Evolutionary conservation across 2,113 vertebrate genomes (phyloP), one percentile per base, ranked within the genome.

Genomic region (Notothenia coriiceps): DNA sequence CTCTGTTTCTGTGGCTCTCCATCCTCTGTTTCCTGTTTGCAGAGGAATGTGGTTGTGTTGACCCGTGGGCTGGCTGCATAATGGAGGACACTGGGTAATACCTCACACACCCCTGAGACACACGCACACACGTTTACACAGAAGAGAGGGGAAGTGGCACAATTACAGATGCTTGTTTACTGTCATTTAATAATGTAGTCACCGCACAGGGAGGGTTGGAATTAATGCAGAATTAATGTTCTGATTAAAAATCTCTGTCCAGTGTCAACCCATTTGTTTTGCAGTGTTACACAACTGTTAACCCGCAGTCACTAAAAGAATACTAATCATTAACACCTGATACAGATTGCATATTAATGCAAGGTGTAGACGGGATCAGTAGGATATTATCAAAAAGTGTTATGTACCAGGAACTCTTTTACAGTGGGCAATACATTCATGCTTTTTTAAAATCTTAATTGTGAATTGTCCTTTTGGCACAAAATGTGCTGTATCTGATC

Each of bases 31-130:
- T 52, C 63, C 75, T 70, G 77, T 75, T 80, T 90, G 20, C 93
- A 96, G 94, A 96, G 96, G 97, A 98, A 90, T 98, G 97, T 84
- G 95, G 96, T 87, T 98, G 97, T 91, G 89, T 90, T 83, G 96
- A 96, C 77, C 95, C 94, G 56, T 98, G 96, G 96, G 94, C 91
- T 40, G 97, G 97, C 87, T 98, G 97, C 94, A 96, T 98, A 88
- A 98, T 98, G 97, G 97, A 98, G 86, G 97, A 98, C 91, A 98
- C 96, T 0, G 97, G 97, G 97, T 98, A 96, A 89, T 83, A 88
- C 71, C 64, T 40, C 68, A 64, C 43, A 70, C 43, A 47, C 22
- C 14, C 13, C 65, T n/a, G 2, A 47, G 0, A 79, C 52, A 75
- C 73, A 63, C 59, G 61, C 59, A 52, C 35, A 64, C 49, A 60